Base-by-base conservation (phyloP, 92 coral and sea anemone genomes). In the Phenganax stokvisi region DNA sequence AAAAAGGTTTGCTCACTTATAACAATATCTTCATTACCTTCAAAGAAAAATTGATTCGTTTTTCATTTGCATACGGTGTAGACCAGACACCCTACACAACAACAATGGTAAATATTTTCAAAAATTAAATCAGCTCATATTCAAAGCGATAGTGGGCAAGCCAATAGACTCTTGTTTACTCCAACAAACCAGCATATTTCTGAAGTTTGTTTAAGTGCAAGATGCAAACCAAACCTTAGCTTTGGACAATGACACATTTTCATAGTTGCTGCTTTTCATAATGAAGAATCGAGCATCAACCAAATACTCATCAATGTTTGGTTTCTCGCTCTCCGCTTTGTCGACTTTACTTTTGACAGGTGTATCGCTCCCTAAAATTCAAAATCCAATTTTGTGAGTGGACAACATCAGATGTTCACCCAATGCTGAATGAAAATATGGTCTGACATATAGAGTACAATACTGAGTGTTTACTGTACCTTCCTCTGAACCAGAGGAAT, bases 201-300 rank as follows among this genome's bases (percentile, higher is more conserved):
- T 31, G 25, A 20, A 51, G 37, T 10, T 7, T 54, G 8, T 4
- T 56, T 57, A 10, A 8, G 10, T 9, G 17, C 30, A 3, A 10
- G 8, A 28, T 37, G 12, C 57, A 31, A 57, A 12, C 28, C 59
- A 28, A 83, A 93, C 98, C 98, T 88, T 93, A 11, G 98, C 98
- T 80, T 93, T 93, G 53, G 98, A 93, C 52, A 93, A 88, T 4
- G 96, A 84, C 0, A 93, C 94, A 82, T 93, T 93, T 74, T 93
- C 98, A 54, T 89, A 87, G 78, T 93, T 93, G 85, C 92, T 93
- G 78, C 98, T 93, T 87, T 93, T 93, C 98, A 93, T 93, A 44
- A 93, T 96, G 82, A 88, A 93, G 90, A 91, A 93, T 29, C 97
- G 85, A 16, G 98, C 97, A 9, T 88, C 92, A n/a, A 88, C 91